phyloP scores from a whole-genome alignment of 2,888 invertebrate genomes.

The Ptycholaimellus sp. region DNA sequence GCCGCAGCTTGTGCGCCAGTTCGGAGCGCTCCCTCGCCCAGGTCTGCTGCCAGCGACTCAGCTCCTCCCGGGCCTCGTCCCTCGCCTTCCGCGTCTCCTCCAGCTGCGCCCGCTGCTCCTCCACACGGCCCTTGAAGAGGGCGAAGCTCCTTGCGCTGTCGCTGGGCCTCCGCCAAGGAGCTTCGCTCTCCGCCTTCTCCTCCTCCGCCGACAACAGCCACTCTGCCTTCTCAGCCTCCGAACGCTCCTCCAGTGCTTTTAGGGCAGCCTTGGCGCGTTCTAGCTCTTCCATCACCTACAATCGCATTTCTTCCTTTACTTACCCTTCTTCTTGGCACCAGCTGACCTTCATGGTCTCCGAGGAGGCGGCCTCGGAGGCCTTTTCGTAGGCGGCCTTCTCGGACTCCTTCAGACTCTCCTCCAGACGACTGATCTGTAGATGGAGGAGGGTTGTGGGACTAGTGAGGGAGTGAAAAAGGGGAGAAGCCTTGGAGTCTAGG shows the following conservation, averaged over 20 bases:
- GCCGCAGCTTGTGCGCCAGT: conserved; percentile 16
- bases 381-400: background rate
- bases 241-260: background rate
- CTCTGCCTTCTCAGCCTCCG: background rate
- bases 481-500: too few species aligned
- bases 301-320: too few species aligned
- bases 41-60: conserved; percentile 9
- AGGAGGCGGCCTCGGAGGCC: too few species aligned
- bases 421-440: too few species aligned
- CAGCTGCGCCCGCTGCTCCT: conserved; percentile 16
- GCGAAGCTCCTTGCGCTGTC: too few species aligned
- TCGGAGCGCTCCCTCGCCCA: conserved; percentile 12
- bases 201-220: background rate
- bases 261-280: too few species aligned
- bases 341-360: too few species aligned
- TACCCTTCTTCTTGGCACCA: too few species aligned
- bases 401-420: background rate
- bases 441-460: too few species aligned
- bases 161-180: too few species aligned
- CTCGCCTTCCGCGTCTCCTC: conserved; percentile 12
- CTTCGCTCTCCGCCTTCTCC: background rate
- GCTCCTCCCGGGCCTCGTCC: conserved; percentile 16
- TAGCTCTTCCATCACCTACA: too few species aligned
- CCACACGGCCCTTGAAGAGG: conserved; percentile 2
- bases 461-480: too few species aligned